Evolutionary conservation across 2,888 invertebrate genomes (phyloP), one percentile per base, ranked within the genome.

Genomic region (Plagodis dolabraria): DNA sequence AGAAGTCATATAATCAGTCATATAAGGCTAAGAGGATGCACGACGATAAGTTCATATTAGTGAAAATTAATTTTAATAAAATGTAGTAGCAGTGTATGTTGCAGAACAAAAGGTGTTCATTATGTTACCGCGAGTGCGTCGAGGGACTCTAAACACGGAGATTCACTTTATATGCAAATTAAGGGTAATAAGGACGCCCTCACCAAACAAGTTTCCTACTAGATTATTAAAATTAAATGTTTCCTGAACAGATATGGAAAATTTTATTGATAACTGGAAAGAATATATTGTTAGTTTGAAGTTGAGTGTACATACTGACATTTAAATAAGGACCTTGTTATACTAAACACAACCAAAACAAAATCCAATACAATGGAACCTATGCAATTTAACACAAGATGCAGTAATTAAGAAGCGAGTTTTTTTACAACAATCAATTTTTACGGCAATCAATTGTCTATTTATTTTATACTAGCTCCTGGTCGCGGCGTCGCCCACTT

Each of bases 131-230:
- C 42, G 42, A 40, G 38, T 35, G 12, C 45, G 33, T 36, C 6
- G n/a, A 42, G 54, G 43, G 34, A 45, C 67, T 63, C 59, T 62
- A 54, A 72, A 70, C 69, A 69, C 65, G 64, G 60, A 69, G 67
- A 62, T 45, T 54, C 72, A 72, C 75, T 78, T 63, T 72, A 64
- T 75, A 80, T 80, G 77, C 71, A 80, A 79, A 80, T 76, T 71
- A 68, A 70, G 55, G 58, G 66, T 75, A 76, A 77, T 74, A 65
- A 73, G 69, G 53, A 67, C 56, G 11, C n/a, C 34, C 35, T 49
- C 40, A 42, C 0, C 42, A 10, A 2, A 42, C 42, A 9, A 8
- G 42, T 42, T 7, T 38, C 22, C 22, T 22, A 22, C 22, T 38
- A 38, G 38, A 38, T 38, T 38, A 38, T 38, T 7, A 38, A 38